Evolutionary conservation across 2,797 vertebrate genomes (phyloP), one percentile per base, ranked within the genome.

Genomic region (Salmo trutta): DNA sequence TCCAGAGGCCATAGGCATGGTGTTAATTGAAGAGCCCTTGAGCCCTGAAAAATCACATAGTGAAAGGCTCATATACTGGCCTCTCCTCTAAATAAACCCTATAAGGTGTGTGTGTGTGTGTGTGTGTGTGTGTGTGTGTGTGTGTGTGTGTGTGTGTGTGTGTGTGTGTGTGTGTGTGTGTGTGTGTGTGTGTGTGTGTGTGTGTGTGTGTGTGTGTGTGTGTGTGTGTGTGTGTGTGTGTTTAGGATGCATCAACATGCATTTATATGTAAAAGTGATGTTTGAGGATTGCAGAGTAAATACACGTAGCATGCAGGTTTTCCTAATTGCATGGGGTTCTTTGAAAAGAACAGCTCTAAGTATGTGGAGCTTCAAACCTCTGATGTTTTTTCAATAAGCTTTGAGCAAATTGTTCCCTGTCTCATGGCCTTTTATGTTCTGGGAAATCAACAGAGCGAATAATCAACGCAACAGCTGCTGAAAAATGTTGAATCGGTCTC

Each of bases 401-500:
- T 71, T 12, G 69, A 75, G 79, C 78, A 78, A 85, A 87, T 79
- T 70, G 76, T n/a, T 76, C n/a, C 47, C 67, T 68, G 62, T 79
- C 79, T 74, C 82, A 41, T 69, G 47, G 64, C 33, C 33, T 1
- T 3, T 67, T 17, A 68, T 29, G 65, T 75, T 82, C 84, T 75
- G 67, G 77, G 64, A n/a, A 62, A 6, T n/a, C n/a, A 21, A n/a
- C 5, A 62, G 54, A 83, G 79, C 75, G 81, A 82, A 82, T 81
- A 47, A 79, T 78, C 82, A 78, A 83, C 59, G 77, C 67, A 79
- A 47, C 59, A 72, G 56, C 73, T 82, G 71, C 77, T 77, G 75
- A 76, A 51, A 80, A 41, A 19, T 70, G 89, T 86, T 69, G 87
- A 90, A 87, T 78, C 81, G 69, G 83, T 78, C 79, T 74, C 77